Percentiles rank a stretch among this genome's conserved stretches.
Evolutionary conservation across 2,888 invertebrate genomes (phyloP).

Genomic region (Acleris literana): DNA sequence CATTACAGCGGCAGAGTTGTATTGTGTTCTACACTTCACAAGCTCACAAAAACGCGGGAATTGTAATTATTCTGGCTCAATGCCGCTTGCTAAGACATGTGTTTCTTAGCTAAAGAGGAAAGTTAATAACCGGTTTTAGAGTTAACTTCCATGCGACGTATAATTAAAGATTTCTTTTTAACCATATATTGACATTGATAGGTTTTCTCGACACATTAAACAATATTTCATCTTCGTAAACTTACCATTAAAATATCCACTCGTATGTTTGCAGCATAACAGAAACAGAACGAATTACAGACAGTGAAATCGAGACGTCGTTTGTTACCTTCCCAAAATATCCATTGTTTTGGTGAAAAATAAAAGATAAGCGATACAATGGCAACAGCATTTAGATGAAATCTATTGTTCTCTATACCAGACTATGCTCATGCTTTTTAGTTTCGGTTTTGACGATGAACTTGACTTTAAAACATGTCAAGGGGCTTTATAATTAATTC

Average conservation of each 20-base stretch:
- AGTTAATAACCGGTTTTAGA: constrained; percentile 57
- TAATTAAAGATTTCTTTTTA: constrained; percentile 50
- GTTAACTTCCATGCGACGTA: constrained; percentile 51
- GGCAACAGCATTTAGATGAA: constrained; percentile 48
- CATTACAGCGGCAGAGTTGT: constrained; percentile 17
- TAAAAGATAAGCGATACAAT: constrained; percentile 58
- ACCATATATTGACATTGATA: constrained; percentile 51
- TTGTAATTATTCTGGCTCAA: constrained; percentile 58
- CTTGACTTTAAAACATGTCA: constrained; percentile 55
- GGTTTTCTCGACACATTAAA: constrained; percentile 34
- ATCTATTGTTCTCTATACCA: constrained; percentile 52
- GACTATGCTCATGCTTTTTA: constrained; percentile 36
- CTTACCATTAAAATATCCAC: constrained; percentile 68
- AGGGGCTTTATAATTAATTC: constrained; percentile 12
- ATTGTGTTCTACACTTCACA: constrained; percentile 44
- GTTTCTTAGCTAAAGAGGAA: constrained; percentile 65
- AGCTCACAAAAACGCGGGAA: constrained; percentile 66
- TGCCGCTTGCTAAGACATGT: constrained; percentile 45
- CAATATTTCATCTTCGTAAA: constrained; percentile 43
- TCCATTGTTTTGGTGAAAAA: constrained; percentile 54
- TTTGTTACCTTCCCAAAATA: constrained; percentile 46
- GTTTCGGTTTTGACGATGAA: constrained; percentile 54
- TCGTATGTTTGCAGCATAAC: constrained; percentile 59
- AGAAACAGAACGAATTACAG: constrained; percentile 58
- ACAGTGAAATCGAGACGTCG: constrained; percentile 52